Conservation (phyloP, 2,797 vertebrate species). For the Dallia pectoralis region DNA sequence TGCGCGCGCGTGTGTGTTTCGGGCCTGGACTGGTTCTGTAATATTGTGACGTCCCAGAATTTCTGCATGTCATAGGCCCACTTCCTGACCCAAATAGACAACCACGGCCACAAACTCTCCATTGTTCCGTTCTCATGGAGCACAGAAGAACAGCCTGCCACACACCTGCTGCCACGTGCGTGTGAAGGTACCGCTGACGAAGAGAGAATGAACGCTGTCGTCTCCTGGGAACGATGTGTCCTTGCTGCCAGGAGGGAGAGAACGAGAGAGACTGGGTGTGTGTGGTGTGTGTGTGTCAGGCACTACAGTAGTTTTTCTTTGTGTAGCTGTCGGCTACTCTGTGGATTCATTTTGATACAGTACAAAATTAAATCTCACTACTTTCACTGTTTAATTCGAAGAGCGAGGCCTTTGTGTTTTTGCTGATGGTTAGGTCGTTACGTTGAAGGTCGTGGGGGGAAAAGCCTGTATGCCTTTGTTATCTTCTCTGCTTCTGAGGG, state of each 20-base stretch:
- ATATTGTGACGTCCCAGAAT: too few species aligned
- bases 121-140: too few species aligned
- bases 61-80: too few species aligned
- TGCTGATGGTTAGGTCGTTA: neutral
- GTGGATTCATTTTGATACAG: neutral
- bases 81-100: neutral
- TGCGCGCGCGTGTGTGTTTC: too few species aligned
- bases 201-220: slow-evolving; percentile 64
- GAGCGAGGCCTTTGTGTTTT: neutral
- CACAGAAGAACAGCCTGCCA: slow-evolving; percentile 42
- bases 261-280: slow-evolving; percentile 61
- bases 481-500: neutral
- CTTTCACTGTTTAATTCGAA: too few species aligned
- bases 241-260: slow-evolving; percentile 72
- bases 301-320: slow-evolving; percentile 32
- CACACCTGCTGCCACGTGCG: slow-evolving; percentile 54
- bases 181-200: slow-evolving; percentile 71
- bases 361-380: neutral
- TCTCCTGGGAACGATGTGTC: slow-evolving; percentile 67
- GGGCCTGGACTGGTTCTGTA: too few species aligned
- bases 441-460: neutral
- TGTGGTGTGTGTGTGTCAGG: slow-evolving; percentile 28
- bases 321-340: slow-evolving; percentile 10
- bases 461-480: neutral
- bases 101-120: neutral